Conservation (phyloP, 2,797 vertebrate genomes). For the Morus bassanus region DNA sequence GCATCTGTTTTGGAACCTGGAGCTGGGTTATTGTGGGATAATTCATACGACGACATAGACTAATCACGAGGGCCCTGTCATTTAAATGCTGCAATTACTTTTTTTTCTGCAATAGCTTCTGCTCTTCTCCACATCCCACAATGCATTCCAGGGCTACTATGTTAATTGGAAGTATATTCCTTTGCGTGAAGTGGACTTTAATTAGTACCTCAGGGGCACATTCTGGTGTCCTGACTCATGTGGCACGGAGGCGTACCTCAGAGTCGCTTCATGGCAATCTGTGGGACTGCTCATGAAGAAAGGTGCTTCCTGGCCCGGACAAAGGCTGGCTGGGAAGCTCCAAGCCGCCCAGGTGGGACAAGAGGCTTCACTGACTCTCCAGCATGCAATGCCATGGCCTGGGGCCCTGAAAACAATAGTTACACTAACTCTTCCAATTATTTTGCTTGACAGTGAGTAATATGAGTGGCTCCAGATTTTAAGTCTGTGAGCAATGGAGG, state of each 20-base stretch:
- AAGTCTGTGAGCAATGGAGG: slow-evolving; percentile 34
- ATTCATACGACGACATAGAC: neutral
- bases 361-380: neutral
- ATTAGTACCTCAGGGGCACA: slow-evolving; percentile 19
- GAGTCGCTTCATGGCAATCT: neutral
- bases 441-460: neutral
- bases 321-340: neutral
- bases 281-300: neutral
- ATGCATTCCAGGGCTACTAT: neutral
- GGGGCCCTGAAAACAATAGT: slow-evolving; percentile 16
- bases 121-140: slow-evolving; percentile 18
- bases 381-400: neutral
- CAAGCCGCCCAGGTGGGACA: neutral
- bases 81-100: neutral
- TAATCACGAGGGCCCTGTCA: slow-evolving; percentile 13
- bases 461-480: neutral
- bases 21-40: neutral
- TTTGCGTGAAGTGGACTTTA: slow-evolving; percentile 19
- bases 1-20: neutral
- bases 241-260: neutral
- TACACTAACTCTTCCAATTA: neutral
- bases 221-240: neutral
- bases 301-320: neutral
- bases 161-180: slow-evolving; percentile 45
- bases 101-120: slow-evolving; percentile 21